These are phyloP conservation scores for Mystacornis crossleyi DNA, from an alignment of 2,113 vertebrate species.

Conservation along the genomic window DNA sequence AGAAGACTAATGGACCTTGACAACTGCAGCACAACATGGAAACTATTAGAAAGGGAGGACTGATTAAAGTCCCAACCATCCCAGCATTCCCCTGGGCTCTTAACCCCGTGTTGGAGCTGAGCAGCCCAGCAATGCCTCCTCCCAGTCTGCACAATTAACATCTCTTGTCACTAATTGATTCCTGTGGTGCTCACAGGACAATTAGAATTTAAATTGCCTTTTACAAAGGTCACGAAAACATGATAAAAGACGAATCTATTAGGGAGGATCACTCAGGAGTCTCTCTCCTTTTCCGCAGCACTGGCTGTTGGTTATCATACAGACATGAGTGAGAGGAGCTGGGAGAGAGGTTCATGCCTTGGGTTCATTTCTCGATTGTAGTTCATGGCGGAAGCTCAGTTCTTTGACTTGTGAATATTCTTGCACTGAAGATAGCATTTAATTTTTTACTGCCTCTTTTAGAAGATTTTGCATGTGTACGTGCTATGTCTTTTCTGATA, in stretches of 20 bases:
- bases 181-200: slow-evolving; percentile 75
- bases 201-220: slow-evolving; percentile 83
- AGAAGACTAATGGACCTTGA: slow-evolving; percentile 57
- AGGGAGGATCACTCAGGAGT: slow-evolving; percentile 53
- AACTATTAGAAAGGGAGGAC: slow-evolving; percentile 43
- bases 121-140: slow-evolving; percentile 25
- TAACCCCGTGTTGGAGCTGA: slow-evolving; percentile 46
- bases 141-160: slow-evolving; percentile 70
- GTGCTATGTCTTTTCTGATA: not conserved
- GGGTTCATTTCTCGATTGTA: slow-evolving; percentile 6
- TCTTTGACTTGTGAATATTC: slow-evolving; percentile 1
- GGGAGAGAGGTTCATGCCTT: not conserved
- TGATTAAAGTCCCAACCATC: slow-evolving; percentile 36
- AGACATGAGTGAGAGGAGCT: not conserved
- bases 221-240: slow-evolving; percentile 81
- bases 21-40: slow-evolving; percentile 31
- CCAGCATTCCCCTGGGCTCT: slow-evolving; percentile 49
- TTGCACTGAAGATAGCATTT: not conserved
- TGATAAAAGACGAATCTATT: slow-evolving; percentile 76
- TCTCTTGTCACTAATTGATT: slow-evolving; percentile 79
- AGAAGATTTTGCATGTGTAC: not conserved
- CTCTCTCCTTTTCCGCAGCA: not conserved
- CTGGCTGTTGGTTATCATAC: not conserved
- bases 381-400: not conserved
- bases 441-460: not conserved